A percentile compares a stretch with the other conserved stretches of the same genome.
These are phyloP conservation scores for Tetheella fluctuosa DNA, from an alignment of 2,888 invertebrate genomes.

Conservation along the genomic window DNA sequence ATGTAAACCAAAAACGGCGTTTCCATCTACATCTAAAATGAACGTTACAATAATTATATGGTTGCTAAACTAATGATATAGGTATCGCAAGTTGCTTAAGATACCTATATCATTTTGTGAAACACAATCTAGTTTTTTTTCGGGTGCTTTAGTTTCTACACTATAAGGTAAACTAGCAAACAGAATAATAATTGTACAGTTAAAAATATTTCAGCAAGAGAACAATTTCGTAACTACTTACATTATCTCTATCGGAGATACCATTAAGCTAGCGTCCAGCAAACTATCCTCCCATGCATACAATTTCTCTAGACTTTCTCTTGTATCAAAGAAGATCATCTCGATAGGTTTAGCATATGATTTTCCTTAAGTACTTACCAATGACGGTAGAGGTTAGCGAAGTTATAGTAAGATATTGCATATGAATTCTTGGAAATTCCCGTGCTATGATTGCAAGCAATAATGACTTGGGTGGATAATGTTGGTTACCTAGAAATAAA, in stretches of 20 bases:
- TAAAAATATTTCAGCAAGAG: not conserved
- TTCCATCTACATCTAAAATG: too few species aligned
- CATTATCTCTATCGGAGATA: constrained; percentile 5
- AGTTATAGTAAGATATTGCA: constrained; percentile 1
- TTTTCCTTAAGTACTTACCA: constrained; percentile 5
- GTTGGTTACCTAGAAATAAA: not conserved
- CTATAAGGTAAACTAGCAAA: not conserved
- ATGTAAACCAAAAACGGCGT: too few species aligned
- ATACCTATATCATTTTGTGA: too few species aligned
- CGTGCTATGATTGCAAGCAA: not conserved
- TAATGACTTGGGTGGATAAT: not conserved
- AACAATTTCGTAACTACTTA: not conserved
- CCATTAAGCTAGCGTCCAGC: constrained; percentile 19
- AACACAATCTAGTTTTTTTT: too few species aligned
- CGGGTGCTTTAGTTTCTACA: not conserved
- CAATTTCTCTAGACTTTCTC: constrained; percentile 49
- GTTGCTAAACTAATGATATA: too few species aligned
- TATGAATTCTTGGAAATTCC: constrained; percentile 5
- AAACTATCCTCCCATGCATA: constrained; percentile 35
- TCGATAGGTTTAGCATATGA: constrained; percentile 25
- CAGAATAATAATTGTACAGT: not conserved
- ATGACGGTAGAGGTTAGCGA: constrained; percentile 1
- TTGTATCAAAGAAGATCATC: constrained; percentile 42
- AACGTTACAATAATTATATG: too few species aligned
- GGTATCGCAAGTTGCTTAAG: too few species aligned